A percentile compares a stretch with the other conserved stretches of the same genome.
Conservation (phyloP, 2,113 vertebrate species). For the Syrmaticus mikado region DNA sequence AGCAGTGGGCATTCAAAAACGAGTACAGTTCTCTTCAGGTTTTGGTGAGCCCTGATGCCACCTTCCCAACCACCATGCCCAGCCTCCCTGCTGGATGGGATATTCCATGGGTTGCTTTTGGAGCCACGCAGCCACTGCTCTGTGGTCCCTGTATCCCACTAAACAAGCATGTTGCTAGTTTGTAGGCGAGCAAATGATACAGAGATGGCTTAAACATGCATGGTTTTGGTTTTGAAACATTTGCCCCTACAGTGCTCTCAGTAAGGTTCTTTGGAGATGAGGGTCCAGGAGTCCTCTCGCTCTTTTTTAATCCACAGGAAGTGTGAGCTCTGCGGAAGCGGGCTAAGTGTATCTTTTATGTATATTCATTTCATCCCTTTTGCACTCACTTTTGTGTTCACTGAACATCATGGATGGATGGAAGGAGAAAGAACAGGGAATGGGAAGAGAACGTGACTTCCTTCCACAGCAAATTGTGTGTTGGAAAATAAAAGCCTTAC, state of each 20-base stretch:
- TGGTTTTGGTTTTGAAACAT: background rate
- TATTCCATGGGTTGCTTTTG: background rate
- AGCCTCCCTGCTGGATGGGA: background rate
- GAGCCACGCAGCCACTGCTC: accelerated
- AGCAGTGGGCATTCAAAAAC: background rate
- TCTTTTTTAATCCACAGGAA: background rate
- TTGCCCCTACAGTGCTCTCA: background rate
- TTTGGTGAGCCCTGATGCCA: background rate
- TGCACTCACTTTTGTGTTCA: background rate
- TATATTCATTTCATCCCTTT: background rate
- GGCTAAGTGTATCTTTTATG: background rate
- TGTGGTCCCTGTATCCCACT: background rate
- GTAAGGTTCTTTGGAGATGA: background rate
- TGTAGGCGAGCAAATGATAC: background rate
- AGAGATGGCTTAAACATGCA: background rate
- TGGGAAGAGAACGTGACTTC: background rate
- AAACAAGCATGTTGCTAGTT: background rate
- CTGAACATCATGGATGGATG: background rate
- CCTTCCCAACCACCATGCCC: accelerated
- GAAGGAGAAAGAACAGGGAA: background rate
- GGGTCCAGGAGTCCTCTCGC: background rate
- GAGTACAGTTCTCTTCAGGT: background rate
- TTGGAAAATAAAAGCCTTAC: background rate
- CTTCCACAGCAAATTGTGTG: background rate
- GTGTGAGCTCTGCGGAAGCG: background rate